Evolutionary conservation across 2,113 vertebrate genomes (phyloP).

Genomic region (Mus spicilegus): DNA sequence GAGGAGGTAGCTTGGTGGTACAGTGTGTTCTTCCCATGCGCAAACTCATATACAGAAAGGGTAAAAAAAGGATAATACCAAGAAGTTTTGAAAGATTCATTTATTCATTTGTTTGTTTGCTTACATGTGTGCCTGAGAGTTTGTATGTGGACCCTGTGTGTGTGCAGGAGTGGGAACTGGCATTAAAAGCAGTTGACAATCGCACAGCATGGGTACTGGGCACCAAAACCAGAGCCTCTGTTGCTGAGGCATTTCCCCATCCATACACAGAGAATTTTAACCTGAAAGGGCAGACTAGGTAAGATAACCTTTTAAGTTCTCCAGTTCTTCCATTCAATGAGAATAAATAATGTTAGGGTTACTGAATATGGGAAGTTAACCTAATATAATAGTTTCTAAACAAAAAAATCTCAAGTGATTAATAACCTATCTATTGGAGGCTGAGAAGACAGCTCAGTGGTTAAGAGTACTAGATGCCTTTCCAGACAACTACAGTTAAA

Average conservation of each 20-base stretch:
- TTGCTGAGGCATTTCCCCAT: not conserved
- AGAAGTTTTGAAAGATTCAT: not conserved
- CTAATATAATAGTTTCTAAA: conserved; percentile 11
- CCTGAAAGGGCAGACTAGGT: not conserved
- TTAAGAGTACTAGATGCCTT: not conserved
- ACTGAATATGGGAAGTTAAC: not conserved
- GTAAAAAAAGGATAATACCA: not conserved
- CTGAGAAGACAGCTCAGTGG: not conserved
- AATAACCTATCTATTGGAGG: not conserved
- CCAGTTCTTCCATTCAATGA: not conserved
- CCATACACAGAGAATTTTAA: not conserved
- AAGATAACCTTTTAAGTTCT: not conserved
- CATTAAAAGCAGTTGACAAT: too few relatives aligned
- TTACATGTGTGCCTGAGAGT: not conserved
- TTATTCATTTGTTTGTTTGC: not conserved
- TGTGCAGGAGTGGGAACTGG: not conserved
- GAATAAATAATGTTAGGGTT: conserved; percentile 8
- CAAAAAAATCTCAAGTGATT: not conserved
- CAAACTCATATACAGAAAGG: not conserved
- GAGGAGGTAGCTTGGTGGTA: not conserved
- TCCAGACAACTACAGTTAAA: not conserved
- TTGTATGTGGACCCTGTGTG: not conserved
- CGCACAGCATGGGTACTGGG: not conserved
- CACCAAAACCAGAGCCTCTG: not conserved
- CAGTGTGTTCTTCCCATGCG: not conserved